These are phyloP conservation scores for Myotis davidii DNA, from an alignment of 2,113 vertebrate species.

Conservation along the genomic window DNA sequence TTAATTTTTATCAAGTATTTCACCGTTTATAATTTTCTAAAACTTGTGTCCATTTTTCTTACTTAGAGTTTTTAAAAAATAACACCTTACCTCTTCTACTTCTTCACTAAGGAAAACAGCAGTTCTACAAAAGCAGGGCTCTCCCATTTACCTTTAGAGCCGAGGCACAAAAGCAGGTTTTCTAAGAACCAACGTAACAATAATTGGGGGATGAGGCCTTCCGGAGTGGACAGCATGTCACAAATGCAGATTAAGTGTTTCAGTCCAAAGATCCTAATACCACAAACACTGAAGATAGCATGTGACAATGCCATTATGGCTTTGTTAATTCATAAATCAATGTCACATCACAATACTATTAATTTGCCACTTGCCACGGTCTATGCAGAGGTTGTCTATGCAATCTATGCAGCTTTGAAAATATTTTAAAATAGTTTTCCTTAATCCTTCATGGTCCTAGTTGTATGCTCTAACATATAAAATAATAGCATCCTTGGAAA, in stretches of 20 bases:
- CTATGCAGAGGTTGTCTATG: neutral
- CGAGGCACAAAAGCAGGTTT: neutral
- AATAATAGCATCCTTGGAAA: neutral
- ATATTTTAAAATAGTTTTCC: neutral
- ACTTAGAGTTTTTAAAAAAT: neutral
- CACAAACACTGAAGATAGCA: neutral
- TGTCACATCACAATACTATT: neutral
- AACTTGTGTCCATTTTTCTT: neutral
- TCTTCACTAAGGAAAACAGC: neutral
- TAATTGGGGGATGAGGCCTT: neutral
- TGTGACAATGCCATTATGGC: neutral
- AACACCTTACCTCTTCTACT: neutral
- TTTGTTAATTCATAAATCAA: neutral
- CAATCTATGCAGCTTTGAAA: neutral
- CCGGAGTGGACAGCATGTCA: neutral
- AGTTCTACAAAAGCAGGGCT: neutral
- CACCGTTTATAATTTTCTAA: neutral
- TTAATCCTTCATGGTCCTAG: neutral
- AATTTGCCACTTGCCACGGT: neutral
- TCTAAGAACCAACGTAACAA: neutral
- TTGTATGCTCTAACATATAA: neutral
- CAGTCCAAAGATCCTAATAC: neutral
- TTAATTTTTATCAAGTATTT: constrained; percentile 25
- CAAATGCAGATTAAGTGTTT: neutral
- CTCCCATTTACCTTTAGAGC: neutral